Conservation (phyloP, 2,113 vertebrate species). For the Onychostoma macrolepis region DNA sequence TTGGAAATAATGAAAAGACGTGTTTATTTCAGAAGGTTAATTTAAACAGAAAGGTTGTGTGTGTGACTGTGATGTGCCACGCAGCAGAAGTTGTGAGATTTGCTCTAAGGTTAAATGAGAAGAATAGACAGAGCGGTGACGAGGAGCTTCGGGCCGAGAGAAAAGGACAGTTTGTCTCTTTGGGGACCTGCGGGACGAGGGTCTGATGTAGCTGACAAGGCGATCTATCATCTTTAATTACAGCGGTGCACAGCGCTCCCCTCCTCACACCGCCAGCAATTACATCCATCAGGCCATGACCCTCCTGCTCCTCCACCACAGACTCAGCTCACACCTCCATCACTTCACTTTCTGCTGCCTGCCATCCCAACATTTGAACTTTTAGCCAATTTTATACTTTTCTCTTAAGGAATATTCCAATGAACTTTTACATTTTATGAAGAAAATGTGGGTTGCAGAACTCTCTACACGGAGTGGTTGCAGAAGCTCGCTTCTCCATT, state of each 20-base stretch:
- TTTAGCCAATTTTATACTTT: not conserved
- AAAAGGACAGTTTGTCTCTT: conserved; percentile 58
- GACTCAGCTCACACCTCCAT: not conserved
- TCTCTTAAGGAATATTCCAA: not conserved
- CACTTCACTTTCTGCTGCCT: not conserved
- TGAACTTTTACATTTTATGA: not conserved
- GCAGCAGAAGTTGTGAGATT: conserved; percentile 13
- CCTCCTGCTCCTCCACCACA: conserved; percentile 34
- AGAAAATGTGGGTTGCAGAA: not conserved
- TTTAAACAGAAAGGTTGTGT: conserved; percentile 17
- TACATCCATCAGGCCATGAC: conserved; percentile 69
- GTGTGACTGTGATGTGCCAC: not conserved
- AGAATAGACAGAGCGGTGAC: not conserved
- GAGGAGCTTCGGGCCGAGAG: conserved; percentile 26
- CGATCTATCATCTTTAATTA: conserved; percentile 81
- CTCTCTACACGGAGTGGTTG: not conserved
- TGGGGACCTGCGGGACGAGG: conserved; percentile 60
- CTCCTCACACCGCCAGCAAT: conserved; percentile 61
- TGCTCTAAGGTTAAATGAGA: conserved; percentile 14
- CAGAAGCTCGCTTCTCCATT: not conserved
- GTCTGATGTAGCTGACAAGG: conserved; percentile 69
- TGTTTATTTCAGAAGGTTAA: not conserved
- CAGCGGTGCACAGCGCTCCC: conserved; percentile 65
- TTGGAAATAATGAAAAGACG: conserved; percentile 49
- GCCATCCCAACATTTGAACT: not conserved